Base-by-base conservation (phyloP, 2,888 invertebrate genomes). In the Patella pellucida region DNA sequence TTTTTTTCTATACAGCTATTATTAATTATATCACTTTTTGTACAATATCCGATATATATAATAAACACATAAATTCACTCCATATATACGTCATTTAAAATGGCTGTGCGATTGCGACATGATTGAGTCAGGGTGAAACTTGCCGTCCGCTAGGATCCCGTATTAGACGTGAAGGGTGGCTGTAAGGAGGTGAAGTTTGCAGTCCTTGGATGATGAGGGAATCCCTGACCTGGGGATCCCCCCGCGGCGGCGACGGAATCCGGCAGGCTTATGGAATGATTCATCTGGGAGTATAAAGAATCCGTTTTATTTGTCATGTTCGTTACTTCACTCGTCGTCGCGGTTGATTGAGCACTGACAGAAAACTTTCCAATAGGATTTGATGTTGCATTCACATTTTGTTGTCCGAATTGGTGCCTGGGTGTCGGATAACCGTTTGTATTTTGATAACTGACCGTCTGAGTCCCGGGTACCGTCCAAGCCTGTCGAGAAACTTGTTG, bases 311-410 rank as follows among this genome's bases (percentile, higher is more conserved):
- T 69, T 15, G 52, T 51, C 51, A 52, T 51, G 52, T 71, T 52
- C 14, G 50, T 23, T 41, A 67, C 74, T 50, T 50, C 19, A 50
- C 23, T 52, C n/a, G 51, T 54, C 52, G 70, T 70, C 56, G 69
- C 51, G 41, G 67, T 54, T 31, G 70, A 56, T 69, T 74, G 74
- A 69, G 69, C 69, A 67, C 62, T 69, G 54, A 67, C 68, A 16
- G 74, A 51, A 67, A 70, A 74, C 67, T 74, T 74, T 19, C 52
- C 68, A 16, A 73, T 69, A 19, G 19, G 68, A 52, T 68, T 68
- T 73, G n/a, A n/a, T n/a, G 51, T 52, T 11, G 69, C 52, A 27
- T 69, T 74, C 74, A 74, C 74, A 15, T 62, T 62, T 5, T 19
- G 23, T 5, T 19, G 23, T 23, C 19, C 62, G 23, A 23, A 62